Base-by-base conservation (phyloP, 1,140 invertebrate genomes). In the Ylistrum balloti region DNA sequence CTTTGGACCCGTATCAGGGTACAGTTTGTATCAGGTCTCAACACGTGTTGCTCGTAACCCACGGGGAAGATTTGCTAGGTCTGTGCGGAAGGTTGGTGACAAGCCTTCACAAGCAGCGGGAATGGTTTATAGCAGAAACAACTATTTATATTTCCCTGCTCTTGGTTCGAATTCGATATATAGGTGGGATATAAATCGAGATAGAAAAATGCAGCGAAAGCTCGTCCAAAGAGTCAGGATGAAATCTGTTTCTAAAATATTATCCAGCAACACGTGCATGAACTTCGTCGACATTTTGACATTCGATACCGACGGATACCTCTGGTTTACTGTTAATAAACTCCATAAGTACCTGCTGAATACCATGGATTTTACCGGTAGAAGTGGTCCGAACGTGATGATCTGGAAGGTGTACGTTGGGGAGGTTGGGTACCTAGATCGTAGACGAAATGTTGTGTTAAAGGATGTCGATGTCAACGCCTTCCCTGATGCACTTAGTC, bases 241-340 rank as follows among this genome's bases (percentile, higher is more conserved):
- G 33, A 38, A 56, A 20, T 88, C 20, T 38, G 38, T 17, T 22
- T 10, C 20, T 33, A 48, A 41, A 17, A 38, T 41, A 33, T 10
- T 92, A 11, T 48, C 35, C 3, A 85, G 87, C 28, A 85, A 92
- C 33, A 32, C 85, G 20, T 20, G 88, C 9, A 92, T 92, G 7
- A 86, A 89, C 86, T 92, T 89, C 86, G 41, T 90, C 7, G 90
- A 92, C 41, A 90, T 89, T 13, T 41, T 91, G 5, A 86, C 85
- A 15, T 90, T 90, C n/a, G 91, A 91, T 38, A 88, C 90, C 13
- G 38, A 86, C 0, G 89, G 90, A 0, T 91, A 88, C 48, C 41
- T 92, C 10, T 92, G 92, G 92, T 91, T 92, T 33, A 89, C 90
- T 15, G 86, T 90, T 0, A 92, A 92, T 33, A 90, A 91, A 33